These are phyloP conservation scores for Papilio gigon DNA, from an alignment of 2,888 invertebrate genomes.

Conservation along the genomic window DNA sequence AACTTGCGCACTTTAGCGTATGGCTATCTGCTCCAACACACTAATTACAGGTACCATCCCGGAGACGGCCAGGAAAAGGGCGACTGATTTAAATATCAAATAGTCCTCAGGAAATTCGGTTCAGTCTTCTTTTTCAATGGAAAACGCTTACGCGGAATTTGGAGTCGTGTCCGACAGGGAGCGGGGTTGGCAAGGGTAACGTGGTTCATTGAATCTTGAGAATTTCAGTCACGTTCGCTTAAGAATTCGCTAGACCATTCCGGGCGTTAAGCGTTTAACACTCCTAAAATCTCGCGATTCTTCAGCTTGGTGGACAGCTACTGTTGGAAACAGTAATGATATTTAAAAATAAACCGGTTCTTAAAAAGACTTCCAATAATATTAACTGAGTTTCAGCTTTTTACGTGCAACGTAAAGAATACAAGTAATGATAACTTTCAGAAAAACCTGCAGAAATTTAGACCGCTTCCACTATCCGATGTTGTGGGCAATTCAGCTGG, in stretches of 20 bases:
- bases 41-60: no score
- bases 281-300: not conserved
- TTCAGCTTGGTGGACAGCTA: not conserved
- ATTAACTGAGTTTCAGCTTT: no score
- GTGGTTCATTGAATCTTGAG: constrained; percentile 1
- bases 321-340: not conserved
- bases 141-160: constrained; percentile 29
- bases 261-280: not conserved
- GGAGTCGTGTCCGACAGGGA: not conserved
- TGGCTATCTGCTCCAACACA: no score
- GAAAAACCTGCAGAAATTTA: not conserved
- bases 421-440: not conserved
- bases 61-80: no score
- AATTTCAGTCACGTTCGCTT: not conserved
- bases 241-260: not conserved
- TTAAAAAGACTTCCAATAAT: no score
- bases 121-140: constrained; percentile 32
- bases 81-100: constrained; percentile 41
- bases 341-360: not conserved
- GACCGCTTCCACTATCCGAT: not conserved
- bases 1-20: no score
- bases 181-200: not conserved
- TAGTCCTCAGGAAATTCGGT: constrained; percentile 28
- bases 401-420: no score
- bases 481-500: not conserved